Evolutionary conservation across 2,797 vertebrate species (phyloP), one percentile per base, ranked within the genome.

Genomic region (Hippopotamyrus pictus): DNA sequence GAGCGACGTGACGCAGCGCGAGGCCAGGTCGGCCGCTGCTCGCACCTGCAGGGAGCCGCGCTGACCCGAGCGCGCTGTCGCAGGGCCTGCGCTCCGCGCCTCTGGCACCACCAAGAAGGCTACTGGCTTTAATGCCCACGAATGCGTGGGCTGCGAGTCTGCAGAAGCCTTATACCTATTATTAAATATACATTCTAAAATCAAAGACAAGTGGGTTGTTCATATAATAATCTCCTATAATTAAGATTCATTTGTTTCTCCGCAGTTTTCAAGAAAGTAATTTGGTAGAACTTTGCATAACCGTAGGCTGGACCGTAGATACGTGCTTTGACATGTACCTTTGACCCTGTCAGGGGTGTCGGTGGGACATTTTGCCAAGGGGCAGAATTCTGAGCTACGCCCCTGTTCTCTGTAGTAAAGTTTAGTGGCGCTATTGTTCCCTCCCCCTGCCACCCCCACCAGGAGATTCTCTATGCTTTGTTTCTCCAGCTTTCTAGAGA

Each of bases 401-500:
- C 25, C 62, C 9, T 29, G 8, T 14, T 41, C 73, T 33, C 73
- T 19, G n/a, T 25, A 83, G 29, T 57, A 83, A 84, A 2, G 53
- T 48, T 25, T 2, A 1, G 25, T 14, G 12, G 50, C 2, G 3
- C 33, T 41, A 33, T 19, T 41, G 9, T 53, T 46, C 84, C 50
- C 8, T 14, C 17, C 6, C 41, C 76, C 48, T 33, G 19, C n/a
- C 12, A 6, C 3, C 25, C 11, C 11, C 29, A 7, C 0, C 5
- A 59, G 33, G 88, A 83, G 48, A 12, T 12, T 12, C 19, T 46
- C 53, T 5, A 12, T 17, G 19, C 37, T 46, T 46, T 25, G 53
- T 84, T 89, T 65, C 94, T 94, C 94, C 94, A 95, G 94, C 94
- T 95, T 95, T 95, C 94, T 94, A 94, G 95, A 95, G 95, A 95